Conservation (phyloP, 2,888 invertebrate species). For the Deilephila elpenor region DNA sequence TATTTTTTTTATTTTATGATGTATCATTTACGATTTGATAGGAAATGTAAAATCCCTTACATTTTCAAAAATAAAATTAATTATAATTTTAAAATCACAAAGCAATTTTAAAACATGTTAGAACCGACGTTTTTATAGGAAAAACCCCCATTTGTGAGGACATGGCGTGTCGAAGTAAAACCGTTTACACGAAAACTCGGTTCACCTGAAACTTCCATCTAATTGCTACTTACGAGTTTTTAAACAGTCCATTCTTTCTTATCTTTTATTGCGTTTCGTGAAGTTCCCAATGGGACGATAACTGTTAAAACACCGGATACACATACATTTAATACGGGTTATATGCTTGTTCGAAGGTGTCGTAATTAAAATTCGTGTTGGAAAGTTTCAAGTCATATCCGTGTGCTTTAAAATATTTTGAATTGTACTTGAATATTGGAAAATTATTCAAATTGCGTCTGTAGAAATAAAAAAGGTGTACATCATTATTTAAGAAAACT, state of each 20-base stretch:
- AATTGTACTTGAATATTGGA: no score
- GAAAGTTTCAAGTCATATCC: background rate
- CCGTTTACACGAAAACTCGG: background rate
- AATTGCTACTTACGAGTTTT: constrained; percentile 27
- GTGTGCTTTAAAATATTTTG: background rate
- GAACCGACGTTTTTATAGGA: background rate
- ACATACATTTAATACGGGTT: background rate
- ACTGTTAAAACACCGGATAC: constrained; percentile 23
- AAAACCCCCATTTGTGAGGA: background rate
- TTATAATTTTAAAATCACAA: background rate
- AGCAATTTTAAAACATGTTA: constrained; percentile 3
- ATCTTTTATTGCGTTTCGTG: constrained; percentile 34
- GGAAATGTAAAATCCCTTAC: no score
- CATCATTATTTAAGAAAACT: no score
- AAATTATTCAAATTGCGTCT: no score
- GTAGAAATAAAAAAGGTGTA: no score
- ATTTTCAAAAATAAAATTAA: no score
- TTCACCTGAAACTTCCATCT: background rate
- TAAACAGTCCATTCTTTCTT: constrained; percentile 28
- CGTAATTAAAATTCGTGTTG: no score
- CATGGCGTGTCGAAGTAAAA: constrained; percentile 14
- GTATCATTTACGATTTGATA: no score
- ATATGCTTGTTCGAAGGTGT: background rate
- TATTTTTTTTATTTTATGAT: no score
- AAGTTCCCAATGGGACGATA: constrained; percentile 26